phyloP scores from a whole-genome alignment of 1,140 invertebrate species.

The Drosophila melanica region DNA sequence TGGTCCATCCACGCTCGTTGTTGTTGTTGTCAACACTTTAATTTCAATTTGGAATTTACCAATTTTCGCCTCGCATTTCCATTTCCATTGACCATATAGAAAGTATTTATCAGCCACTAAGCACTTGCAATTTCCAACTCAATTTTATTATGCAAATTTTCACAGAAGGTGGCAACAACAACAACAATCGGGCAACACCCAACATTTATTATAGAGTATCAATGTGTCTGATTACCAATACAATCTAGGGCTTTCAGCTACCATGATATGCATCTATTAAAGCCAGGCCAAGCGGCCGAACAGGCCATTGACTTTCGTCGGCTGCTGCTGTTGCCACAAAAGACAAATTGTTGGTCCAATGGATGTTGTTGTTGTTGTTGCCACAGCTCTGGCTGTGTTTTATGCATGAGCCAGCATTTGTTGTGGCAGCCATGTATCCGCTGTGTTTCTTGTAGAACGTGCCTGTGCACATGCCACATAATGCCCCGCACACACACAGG shows the following conservation, averaged over 20 bases:
- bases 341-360: constrained; percentile 29
- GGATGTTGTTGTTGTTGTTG: constrained; percentile 2
- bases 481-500: constrained; percentile 24
- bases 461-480: constrained; percentile 44
- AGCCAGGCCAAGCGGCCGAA: constrained; percentile 21
- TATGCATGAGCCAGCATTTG: constrained; percentile 43
- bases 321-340: constrained; percentile 25
- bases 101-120: constrained; percentile 68
- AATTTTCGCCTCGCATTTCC: constrained; percentile 59
- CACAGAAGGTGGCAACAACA: constrained; percentile 32
- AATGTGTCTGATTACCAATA: constrained; percentile 19
- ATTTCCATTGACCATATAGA: constrained; percentile 59
- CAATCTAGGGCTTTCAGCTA: constrained; percentile 43
- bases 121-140: constrained; percentile 43
- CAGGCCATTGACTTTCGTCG: constrained; percentile 40
- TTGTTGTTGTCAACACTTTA: constrained; percentile 65
- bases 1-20: constrained; percentile 15
- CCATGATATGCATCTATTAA: constrained; percentile 36
- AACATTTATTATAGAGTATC: constrained; percentile 18
- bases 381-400: constrained; percentile 21
- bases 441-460: constrained; percentile 56
- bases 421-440: constrained; percentile 16
- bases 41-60: constrained; percentile 71
- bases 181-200: constrained; percentile 13
- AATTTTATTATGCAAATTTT: constrained; percentile 69